A percentile compares a stretch with the other conserved stretches of the same genome.
Evolutionary conservation across 2,113 vertebrate species (phyloP).

Genomic region (Centropus unirufus): DNA sequence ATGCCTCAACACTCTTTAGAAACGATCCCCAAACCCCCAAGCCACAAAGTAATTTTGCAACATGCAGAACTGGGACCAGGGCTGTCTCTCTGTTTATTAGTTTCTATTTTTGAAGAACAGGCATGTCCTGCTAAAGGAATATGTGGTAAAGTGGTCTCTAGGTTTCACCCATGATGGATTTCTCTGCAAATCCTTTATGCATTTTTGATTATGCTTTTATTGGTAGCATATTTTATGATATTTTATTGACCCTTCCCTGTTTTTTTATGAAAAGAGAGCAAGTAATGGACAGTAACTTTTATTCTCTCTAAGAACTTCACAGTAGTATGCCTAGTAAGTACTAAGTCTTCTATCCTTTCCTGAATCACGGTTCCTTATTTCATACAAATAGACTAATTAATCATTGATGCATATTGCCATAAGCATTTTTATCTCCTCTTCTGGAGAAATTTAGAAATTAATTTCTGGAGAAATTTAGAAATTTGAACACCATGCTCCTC

Average conservation of each 20-base stretch:
- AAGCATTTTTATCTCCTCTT: not conserved
- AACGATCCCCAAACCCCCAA: not conserved
- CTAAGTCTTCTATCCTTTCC: slow-evolving; percentile 27
- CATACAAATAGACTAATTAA: not conserved
- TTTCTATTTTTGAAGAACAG: not conserved
- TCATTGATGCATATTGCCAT: not conserved
- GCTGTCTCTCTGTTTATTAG: not conserved
- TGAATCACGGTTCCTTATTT: slow-evolving; percentile 52
- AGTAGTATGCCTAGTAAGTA: not conserved
- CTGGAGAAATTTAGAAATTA: not conserved
- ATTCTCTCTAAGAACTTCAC: slow-evolving; percentile 21
- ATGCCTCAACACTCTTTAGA: not conserved
- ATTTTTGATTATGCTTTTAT: not conserved
- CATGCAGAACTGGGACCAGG: not conserved
- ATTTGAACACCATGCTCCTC: not conserved
- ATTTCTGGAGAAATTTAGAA: not conserved
- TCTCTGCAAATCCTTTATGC: not conserved
- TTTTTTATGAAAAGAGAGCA: slow-evolving; percentile 25
- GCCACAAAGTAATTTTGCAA: not conserved
- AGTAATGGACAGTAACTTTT: not conserved
- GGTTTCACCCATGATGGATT: not conserved
- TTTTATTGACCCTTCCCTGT: slow-evolving; percentile 4
- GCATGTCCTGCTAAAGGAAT: not conserved
- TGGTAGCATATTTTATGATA: slow-evolving; percentile 13
- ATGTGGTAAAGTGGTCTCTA: not conserved